A percentile compares a stretch with the other conserved stretches of the same genome.
These are phyloP conservation scores for Ophthalmolycus amberensis DNA, from an alignment of 2,113 vertebrate species.

Conservation along the genomic window DNA sequence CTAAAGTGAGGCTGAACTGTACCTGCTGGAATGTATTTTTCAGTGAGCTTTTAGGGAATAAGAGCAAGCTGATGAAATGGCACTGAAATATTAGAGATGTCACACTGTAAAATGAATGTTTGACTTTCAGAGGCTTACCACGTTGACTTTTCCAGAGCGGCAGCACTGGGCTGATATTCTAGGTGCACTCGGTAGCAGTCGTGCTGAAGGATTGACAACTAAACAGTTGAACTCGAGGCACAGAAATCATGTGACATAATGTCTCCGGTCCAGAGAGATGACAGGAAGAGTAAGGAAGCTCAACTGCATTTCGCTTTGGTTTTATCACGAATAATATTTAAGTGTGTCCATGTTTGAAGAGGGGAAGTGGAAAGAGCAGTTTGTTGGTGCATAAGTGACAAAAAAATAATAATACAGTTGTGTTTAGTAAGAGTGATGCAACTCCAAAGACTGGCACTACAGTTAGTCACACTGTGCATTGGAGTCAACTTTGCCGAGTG, in stretches of 20 bases:
- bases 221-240: neutral
- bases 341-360: neutral
- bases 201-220: neutral
- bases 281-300: neutral
- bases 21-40: neutral
- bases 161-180: neutral
- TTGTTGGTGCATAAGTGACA: neutral
- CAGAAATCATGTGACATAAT: neutral
- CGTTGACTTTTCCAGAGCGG: neutral
- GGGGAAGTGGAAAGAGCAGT: neutral
- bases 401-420: neutral
- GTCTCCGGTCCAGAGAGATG: neutral
- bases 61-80: neutral
- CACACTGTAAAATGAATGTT: neutral
- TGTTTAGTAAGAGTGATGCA: neutral
- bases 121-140: constrained; percentile 1
- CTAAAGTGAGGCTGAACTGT: neutral
- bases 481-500: neutral
- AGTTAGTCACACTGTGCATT: neutral
- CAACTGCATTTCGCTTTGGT: neutral
- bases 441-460: neutral
- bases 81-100: neutral
- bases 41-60: neutral
- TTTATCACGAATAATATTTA: neutral
- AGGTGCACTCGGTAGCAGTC: too few species aligned